Conservation (phyloP, 2,888 invertebrate genomes). For the Drosophila bunnanda region DNA sequence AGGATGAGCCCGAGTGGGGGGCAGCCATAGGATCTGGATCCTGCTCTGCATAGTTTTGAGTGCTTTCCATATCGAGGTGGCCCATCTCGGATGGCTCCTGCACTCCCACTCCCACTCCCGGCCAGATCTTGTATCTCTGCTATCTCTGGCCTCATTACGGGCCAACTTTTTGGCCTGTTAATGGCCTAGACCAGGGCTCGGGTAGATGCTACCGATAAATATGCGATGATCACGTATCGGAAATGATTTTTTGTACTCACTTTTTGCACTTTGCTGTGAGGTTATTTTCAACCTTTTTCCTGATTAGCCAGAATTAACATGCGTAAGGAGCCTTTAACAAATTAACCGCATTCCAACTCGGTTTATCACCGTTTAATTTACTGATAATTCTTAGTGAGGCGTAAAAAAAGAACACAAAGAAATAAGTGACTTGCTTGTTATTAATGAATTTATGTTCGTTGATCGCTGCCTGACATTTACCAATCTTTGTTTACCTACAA, state of each 20-base stretch:
- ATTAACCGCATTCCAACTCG: conserved; percentile 52
- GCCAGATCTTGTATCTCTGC: conserved; percentile 66
- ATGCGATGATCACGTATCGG: conserved; percentile 78
- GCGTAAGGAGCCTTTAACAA: conserved; percentile 52
- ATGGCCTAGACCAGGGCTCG: conserved; percentile 37
- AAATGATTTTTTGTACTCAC: conserved; percentile 45
- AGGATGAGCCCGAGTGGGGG: too few species aligned
- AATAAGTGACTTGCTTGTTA: conserved; percentile 10
- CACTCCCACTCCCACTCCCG: conserved; percentile 30
- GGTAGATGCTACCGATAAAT: conserved; percentile 72
- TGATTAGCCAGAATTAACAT: conserved; percentile 51
- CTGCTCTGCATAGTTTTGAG: conserved; percentile 78
- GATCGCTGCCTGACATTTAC: conserved; percentile 19
- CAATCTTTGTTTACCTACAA: conserved; percentile 53
- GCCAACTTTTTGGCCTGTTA: conserved; percentile 40
- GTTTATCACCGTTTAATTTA: conserved; percentile 58
- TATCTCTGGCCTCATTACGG: conserved; percentile 77
- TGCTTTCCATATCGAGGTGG: conserved; percentile 66
- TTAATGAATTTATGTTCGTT: conserved; percentile 71
- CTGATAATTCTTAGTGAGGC: conserved; percentile 48
- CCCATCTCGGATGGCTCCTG: conserved; percentile 62
- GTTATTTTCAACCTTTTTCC: conserved; percentile 2
- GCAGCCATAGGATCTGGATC: conserved; percentile 29
- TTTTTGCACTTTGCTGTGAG: conserved; percentile 7
- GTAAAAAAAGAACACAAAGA: neutral